phyloP scores from a whole-genome alignment of 2,797 vertebrate genomes.

The Semaprochilodus insignis region DNA sequence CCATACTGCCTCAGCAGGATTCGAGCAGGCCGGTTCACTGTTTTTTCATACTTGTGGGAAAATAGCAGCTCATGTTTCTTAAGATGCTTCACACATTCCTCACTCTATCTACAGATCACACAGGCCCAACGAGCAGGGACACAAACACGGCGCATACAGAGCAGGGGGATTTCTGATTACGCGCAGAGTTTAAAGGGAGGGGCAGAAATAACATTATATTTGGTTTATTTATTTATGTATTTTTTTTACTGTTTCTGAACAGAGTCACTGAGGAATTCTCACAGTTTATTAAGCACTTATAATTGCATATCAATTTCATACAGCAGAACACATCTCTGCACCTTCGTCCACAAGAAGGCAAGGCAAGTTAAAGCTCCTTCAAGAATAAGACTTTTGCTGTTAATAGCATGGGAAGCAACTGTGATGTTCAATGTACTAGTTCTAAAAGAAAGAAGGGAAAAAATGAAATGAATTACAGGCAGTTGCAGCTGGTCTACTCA shows the following conservation, averaged over 20 bases:
- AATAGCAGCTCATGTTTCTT: conserved; percentile 89
- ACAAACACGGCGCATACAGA: conserved; percentile 66
- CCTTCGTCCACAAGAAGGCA: background rate
- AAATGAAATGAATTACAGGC: conserved; percentile 18
- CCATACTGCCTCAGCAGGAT: conserved; percentile 67
- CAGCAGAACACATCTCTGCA: background rate
- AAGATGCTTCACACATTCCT: conserved; percentile 88
- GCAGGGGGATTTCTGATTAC: conserved; percentile 58
- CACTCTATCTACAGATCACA: conserved; percentile 84
- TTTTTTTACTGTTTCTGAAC: conserved; percentile 20
- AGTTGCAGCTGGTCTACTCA: conserved; percentile 36
- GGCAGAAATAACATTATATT: conserved; percentile 59
- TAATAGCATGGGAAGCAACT: conserved; percentile 12
- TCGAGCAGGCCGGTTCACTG: conserved; percentile 76
- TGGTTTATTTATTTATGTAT: conserved; percentile 30
- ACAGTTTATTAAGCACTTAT: background rate
- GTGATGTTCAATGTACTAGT: background rate
- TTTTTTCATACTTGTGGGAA: conserved; percentile 93
- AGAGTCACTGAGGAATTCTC: conserved; percentile 14
- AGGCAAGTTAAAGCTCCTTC: background rate
- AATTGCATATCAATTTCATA: conserved; percentile 12
- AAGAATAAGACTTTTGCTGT: conserved; percentile 1
- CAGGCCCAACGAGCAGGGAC: conserved; percentile 62
- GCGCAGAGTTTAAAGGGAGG: conserved; percentile 69
- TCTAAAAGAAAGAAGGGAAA: background rate